A percentile compares a stretch with the other conserved stretches of the same genome.
These are phyloP conservation scores for Aphrocallistes beatrix DNA, from an alignment of 37 sponge, comb jelly and placozoan genomes.

Conservation along the genomic window DNA sequence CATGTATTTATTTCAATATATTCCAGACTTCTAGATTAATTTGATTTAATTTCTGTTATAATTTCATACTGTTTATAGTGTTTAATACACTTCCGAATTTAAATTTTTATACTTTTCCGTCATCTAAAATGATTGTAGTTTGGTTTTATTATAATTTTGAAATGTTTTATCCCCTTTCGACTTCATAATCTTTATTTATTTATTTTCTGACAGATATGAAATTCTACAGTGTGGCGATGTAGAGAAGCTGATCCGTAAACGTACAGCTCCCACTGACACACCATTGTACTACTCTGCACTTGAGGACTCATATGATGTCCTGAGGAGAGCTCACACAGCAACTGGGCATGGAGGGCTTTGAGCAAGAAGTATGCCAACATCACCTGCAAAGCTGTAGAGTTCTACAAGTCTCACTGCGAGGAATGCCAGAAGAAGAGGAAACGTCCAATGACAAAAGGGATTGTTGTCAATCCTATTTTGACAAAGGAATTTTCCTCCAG, in stretches of 20 bases:
- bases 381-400: slow-evolving; percentile 16
- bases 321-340: not conserved
- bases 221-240: slow-evolving; percentile 20
- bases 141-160: not conserved
- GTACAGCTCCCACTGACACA: not conserved
- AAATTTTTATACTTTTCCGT: not conserved
- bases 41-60: not conserved
- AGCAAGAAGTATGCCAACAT: slow-evolving; percentile 16
- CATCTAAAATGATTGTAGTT: not conserved
- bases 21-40: not conserved
- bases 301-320: slow-evolving; percentile 17
- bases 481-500: slow-evolving; percentile 19
- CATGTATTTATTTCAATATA: not conserved
- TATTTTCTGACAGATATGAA: not conserved
- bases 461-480: slow-evolving; percentile 6
- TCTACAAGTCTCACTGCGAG: slow-evolving; percentile 6
- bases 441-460: slow-evolving; percentile 14
- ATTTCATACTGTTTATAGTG: not conserved
- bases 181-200: not conserved
- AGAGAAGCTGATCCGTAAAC: slow-evolving; percentile 15
- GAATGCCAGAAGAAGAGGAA: slow-evolving; percentile 16
- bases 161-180: not conserved
- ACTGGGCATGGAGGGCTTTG: slow-evolving; percentile 19
- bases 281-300: slow-evolving; percentile 19
- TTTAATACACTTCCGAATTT: too few relatives aligned